These are phyloP conservation scores for Axinella damicornis DNA, from an alignment of 37 sponge, comb jelly and placozoan genomes.

Conservation along the genomic window DNA sequence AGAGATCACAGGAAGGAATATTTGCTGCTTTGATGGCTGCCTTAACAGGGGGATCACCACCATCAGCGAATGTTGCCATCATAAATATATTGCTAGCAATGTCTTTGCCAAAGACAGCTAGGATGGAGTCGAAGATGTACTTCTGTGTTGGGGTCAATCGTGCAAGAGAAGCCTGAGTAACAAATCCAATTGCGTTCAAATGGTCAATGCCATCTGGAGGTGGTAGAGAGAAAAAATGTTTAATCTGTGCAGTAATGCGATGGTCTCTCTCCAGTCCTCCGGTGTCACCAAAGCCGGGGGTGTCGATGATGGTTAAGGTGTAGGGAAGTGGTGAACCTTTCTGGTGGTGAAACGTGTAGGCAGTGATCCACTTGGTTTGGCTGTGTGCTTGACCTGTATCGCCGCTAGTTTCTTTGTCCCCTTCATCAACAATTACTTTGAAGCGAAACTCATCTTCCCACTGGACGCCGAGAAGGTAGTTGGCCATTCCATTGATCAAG, in stretches of 20 bases:
- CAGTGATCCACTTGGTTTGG: constrained; percentile 60
- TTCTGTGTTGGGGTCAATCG: constrained; percentile 56
- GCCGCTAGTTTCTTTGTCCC: neutral
- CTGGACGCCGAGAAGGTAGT: constrained; percentile 70
- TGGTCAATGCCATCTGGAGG: constrained; percentile 43
- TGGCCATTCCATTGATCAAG: constrained; percentile 80
- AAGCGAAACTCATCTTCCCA: constrained; percentile 76
- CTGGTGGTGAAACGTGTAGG: constrained; percentile 53
- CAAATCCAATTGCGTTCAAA: constrained; percentile 66
- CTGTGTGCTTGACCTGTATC: constrained; percentile 60
- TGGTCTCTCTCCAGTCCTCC: constrained; percentile 54
- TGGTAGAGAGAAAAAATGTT: constrained; percentile 44
- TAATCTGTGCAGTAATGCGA: constrained; percentile 30
- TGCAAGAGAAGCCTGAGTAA: constrained; percentile 64
- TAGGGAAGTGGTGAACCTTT: constrained; percentile 27
- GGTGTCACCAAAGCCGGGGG: constrained; percentile 77
- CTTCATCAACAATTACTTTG: constrained; percentile 49
- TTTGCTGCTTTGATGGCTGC: constrained; percentile 63
- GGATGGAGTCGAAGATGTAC: constrained; percentile 70
- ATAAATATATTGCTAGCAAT: constrained; percentile 57
- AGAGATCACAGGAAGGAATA: constrained; percentile 30
- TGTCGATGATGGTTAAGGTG: constrained; percentile 71
- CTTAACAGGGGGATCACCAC: constrained; percentile 48
- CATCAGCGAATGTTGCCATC: constrained; percentile 82
- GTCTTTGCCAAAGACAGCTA: constrained; percentile 60